Evolutionary conservation across 2,113 vertebrate species (phyloP).

Genomic region (Meriones unguiculatus): DNA sequence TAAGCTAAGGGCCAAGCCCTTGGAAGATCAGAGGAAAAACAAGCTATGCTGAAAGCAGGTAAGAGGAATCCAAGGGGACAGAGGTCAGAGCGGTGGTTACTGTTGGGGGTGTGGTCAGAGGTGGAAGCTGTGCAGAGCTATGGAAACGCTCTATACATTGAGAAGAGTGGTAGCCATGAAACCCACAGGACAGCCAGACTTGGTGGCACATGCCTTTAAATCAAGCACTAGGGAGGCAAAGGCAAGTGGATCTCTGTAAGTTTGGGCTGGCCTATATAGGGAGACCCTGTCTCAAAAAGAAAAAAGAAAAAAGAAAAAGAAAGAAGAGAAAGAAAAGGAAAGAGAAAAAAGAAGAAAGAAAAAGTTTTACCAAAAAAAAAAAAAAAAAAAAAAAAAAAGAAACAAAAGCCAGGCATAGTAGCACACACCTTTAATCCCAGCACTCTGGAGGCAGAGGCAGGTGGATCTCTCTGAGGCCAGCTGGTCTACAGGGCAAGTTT

Average conservation of each 20-base stretch:
- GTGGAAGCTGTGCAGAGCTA: background rate
- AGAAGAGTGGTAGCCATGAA: background rate
- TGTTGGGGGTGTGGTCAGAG: background rate
- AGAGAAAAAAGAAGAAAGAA: too few species aligned
- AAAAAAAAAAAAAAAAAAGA: background rate
- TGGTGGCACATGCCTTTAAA: background rate
- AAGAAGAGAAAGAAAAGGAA: too few species aligned
- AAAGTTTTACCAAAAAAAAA: too few species aligned
- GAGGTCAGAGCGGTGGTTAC: background rate
- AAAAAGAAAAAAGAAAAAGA: background rate
- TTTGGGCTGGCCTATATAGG: background rate
- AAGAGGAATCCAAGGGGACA: background rate
- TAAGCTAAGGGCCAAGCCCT: background rate
- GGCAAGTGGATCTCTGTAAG: background rate
- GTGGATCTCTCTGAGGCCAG: background rate
- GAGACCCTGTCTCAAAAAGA: background rate
- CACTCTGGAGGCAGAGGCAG: background rate
- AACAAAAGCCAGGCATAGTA: background rate
- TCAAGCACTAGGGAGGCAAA: background rate
- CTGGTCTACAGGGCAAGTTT: background rate
- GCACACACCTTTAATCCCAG: background rate
- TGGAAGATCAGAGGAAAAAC: background rate
- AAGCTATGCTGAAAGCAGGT: background rate
- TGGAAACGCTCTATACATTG: background rate
- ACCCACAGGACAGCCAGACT: background rate